Conservation (phyloP, 2,113 vertebrate species). For the Equus quagga region DNA sequence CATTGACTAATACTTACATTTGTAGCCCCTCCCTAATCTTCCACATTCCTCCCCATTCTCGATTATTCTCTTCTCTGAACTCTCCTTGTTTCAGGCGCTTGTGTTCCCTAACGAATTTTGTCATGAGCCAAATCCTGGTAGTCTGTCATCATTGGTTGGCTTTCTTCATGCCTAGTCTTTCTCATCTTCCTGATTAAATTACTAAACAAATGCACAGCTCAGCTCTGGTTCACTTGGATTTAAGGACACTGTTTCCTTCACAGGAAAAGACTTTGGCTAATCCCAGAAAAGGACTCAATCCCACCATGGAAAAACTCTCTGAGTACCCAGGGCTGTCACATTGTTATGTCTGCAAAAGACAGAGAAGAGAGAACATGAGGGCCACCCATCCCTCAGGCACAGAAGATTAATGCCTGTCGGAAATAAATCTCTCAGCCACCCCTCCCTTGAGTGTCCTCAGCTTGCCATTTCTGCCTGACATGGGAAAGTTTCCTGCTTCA, state of each 20-base stretch:
- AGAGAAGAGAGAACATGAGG: neutral
- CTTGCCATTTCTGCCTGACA: neutral
- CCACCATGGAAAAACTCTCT: neutral
- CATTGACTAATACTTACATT: neutral
- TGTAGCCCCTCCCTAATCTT: neutral
- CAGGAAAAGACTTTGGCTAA: neutral
- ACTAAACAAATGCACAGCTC: neutral
- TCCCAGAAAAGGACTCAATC: neutral
- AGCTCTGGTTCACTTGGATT: neutral
- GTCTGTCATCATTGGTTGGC: neutral
- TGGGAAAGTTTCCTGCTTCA: neutral
- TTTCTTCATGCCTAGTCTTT: neutral
- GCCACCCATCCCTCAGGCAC: neutral
- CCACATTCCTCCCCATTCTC: neutral
- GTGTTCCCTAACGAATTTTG: neutral
- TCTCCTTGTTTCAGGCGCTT: neutral
- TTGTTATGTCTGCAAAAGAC: neutral
- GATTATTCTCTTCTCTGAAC: neutral
- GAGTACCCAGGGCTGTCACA: neutral
- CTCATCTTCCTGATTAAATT: constrained; percentile 7
- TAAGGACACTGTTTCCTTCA: neutral
- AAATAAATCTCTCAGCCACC: neutral
- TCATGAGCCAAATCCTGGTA: neutral
- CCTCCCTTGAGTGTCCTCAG: neutral
- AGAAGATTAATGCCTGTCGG: neutral